phyloP scores from a whole-genome alignment of 2,888 invertebrate genomes.

The Drosophila infuscata region DNA sequence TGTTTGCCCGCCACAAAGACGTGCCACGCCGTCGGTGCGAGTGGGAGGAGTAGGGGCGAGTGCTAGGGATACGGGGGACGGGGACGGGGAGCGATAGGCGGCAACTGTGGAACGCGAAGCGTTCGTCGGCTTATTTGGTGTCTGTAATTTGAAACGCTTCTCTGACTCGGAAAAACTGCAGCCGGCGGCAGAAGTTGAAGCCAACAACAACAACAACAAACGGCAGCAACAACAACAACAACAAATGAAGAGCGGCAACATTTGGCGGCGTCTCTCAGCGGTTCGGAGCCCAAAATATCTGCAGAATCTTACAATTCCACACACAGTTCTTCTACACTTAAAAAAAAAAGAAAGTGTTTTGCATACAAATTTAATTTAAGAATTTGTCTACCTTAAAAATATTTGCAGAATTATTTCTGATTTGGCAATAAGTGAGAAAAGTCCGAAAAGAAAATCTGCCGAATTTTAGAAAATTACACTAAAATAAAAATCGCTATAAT shows the following conservation, averaged over 20 bases:
- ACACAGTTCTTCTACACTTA: constrained; percentile 40
- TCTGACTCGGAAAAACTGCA: constrained; percentile 77
- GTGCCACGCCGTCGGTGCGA: constrained; percentile 3
- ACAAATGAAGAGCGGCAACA: constrained; percentile 17
- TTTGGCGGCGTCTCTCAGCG: constrained; percentile 32
- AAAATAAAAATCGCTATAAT: neutral
- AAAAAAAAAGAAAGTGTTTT: neutral
- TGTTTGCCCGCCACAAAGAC: constrained; percentile 53
- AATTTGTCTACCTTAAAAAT: neutral
- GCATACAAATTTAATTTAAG: neutral
- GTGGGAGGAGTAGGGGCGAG: neutral
- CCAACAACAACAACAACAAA: constrained; percentile 1
- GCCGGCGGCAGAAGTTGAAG: constrained; percentile 11
- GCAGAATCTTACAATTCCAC: constrained; percentile 68
- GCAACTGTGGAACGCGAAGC: constrained; percentile 38
- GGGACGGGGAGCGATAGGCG: constrained; percentile 18
- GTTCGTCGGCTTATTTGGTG: constrained; percentile 80
- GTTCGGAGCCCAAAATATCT: constrained; percentile 65
- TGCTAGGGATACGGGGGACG: neutral
- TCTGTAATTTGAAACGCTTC: constrained; percentile 83
- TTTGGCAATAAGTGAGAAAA: neutral
- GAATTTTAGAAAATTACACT: neutral
- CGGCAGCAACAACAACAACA: neutral
- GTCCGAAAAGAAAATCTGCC: neutral
- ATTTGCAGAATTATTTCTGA: neutral